phyloP scores from a whole-genome alignment of 2,797 vertebrate species.

The Hydrolagus colliei region DNA sequence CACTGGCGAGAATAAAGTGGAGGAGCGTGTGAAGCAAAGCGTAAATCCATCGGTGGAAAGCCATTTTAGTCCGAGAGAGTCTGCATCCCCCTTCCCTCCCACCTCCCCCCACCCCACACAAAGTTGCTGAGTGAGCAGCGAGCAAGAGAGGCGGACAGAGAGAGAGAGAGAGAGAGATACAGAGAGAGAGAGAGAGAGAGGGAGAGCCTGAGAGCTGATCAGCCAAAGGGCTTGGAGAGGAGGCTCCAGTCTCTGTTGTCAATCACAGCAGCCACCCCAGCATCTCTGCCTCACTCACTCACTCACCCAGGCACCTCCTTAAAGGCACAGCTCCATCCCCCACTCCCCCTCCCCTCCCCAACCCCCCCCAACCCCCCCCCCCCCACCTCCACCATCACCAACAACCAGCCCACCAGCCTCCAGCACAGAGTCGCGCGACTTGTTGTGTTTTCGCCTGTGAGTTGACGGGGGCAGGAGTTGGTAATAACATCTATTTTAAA shows the following conservation, averaged over 20 bases:
- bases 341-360: background rate
- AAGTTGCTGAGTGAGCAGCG: too few relatives aligned
- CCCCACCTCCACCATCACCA: too few relatives aligned
- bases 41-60: constrained; percentile 26
- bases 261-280: background rate
- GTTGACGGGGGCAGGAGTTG: too few relatives aligned
- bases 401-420: background rate
- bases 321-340: background rate
- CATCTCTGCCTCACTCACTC: background rate
- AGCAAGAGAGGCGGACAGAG: too few relatives aligned
- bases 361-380: too few relatives aligned
- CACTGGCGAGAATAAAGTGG: constrained; percentile 2
- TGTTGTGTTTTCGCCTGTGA: background rate
- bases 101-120: too few relatives aligned
- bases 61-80: constrained; percentile 20
- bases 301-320: too few relatives aligned
- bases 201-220: constrained; percentile 14
- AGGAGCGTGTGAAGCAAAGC: constrained; percentile 12
- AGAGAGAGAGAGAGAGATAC: too few relatives aligned
- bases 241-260: constrained; percentile 14
- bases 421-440: background rate
- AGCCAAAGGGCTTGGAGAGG: background rate
- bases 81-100: constrained; percentile 25
- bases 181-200: too few relatives aligned
- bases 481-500: too few relatives aligned